Conservation (phyloP, 2,888 invertebrate genomes). For the Penaeus monodon region DNA sequence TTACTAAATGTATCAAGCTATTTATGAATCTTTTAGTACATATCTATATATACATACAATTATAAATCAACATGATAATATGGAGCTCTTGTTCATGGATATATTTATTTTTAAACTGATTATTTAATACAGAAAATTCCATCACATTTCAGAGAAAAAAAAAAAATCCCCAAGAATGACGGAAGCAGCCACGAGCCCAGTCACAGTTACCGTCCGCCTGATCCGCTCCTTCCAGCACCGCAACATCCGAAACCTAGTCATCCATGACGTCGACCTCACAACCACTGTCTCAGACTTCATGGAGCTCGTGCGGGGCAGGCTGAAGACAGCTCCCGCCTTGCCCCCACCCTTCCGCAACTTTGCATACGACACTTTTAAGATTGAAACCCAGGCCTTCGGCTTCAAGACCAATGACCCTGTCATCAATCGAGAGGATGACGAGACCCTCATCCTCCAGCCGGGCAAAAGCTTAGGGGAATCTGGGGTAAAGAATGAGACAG, state of each 20-base stretch:
- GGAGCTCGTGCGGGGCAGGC: slow-evolving; percentile 64
- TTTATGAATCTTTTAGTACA: too few relatives aligned
- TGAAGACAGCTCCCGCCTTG: slow-evolving; percentile 66
- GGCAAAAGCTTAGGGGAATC: slow-evolving; percentile 66
- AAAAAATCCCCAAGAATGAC: too few relatives aligned
- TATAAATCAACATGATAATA: too few relatives aligned
- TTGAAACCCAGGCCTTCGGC: slow-evolving; percentile 69
- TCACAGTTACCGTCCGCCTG: slow-evolving; percentile 66
- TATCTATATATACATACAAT: too few relatives aligned
- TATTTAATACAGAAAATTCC: too few relatives aligned
- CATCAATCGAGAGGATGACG: slow-evolving; percentile 69
- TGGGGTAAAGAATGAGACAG: slow-evolving; percentile 69
- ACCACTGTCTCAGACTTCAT: slow-evolving; percentile 67
- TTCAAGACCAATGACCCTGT: slow-evolving; percentile 69
- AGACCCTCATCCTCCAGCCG: slow-evolving; percentile 67
- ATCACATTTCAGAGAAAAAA: too few relatives aligned
- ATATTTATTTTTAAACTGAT: too few relatives aligned
- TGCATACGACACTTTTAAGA: slow-evolving; percentile 68
- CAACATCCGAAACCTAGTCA: slow-evolving; percentile 68
- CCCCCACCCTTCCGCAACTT: slow-evolving; percentile 68
- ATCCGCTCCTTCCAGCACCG: slow-evolving; percentile 69
- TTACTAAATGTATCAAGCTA: too few relatives aligned
- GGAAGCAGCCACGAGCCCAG: too few relatives aligned
- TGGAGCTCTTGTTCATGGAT: too few relatives aligned
- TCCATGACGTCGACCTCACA: slow-evolving; percentile 67